Conservation (phyloP, 2,888 invertebrate species). For the Agriopis leucophaearia region DNA sequence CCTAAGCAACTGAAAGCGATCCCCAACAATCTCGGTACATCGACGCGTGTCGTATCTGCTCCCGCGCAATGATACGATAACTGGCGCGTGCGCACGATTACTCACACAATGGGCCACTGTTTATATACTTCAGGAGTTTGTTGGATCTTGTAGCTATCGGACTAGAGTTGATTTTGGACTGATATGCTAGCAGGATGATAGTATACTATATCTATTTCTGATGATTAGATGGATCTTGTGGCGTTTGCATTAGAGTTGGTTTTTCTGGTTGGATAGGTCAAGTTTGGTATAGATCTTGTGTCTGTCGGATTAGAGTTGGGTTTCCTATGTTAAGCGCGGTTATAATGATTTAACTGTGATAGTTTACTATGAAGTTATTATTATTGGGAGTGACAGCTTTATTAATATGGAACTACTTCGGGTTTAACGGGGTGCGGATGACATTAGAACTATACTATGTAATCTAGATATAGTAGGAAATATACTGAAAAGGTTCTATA, state of each 20-base stretch:
- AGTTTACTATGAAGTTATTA: too few relatives aligned
- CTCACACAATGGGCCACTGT: constrained; percentile 28
- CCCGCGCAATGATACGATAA: constrained; percentile 45
- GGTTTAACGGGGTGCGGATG: too few relatives aligned
- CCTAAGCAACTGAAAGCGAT: constrained; percentile 5
- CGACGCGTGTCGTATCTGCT: constrained; percentile 48
- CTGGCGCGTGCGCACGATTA: constrained; percentile 43
- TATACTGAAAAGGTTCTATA: too few relatives aligned
- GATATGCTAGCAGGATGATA: not conserved
- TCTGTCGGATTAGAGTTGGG: too few relatives aligned
- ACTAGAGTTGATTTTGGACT: constrained; percentile 4
- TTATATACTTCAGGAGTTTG: not conserved
- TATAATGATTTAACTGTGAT: too few relatives aligned
- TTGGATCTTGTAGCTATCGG: not conserved
- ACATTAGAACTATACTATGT: too few relatives aligned
- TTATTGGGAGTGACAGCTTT: too few relatives aligned
- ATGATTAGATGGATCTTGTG: not conserved
- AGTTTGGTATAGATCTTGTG: too few relatives aligned
- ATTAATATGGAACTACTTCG: too few relatives aligned
- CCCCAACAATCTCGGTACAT: constrained; percentile 22
- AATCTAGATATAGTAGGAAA: too few relatives aligned
- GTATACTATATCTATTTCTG: not conserved
- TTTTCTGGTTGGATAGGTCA: not conserved
- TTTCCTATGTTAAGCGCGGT: too few relatives aligned
- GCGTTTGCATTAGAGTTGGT: too few relatives aligned